Percentiles rank a stretch among this genome's conserved stretches.
Conservation (phyloP, 30 jellyfish, hydroid and myxozoan species). For the Chrysaora quinquecirrha region DNA sequence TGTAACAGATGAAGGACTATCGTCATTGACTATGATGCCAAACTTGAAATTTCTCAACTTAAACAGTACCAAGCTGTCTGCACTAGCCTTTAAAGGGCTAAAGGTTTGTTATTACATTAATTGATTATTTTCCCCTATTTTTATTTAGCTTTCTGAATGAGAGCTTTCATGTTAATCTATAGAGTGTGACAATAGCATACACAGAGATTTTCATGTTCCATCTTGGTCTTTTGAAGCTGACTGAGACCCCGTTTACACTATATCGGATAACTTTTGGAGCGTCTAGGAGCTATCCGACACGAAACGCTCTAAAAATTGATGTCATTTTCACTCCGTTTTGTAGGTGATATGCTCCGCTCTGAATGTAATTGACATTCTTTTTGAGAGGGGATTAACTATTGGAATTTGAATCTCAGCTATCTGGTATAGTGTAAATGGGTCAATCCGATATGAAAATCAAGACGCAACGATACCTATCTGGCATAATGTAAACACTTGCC, state of each 20-base stretch:
- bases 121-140: background rate
- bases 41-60: conserved; percentile 66
- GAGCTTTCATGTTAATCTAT: background rate
- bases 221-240: background rate
- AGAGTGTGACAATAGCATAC: too few species aligned
- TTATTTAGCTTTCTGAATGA: background rate
- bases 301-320: too few species aligned
- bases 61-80: conserved; percentile 92
- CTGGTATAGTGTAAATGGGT: too few species aligned
- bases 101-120: conserved; percentile 53
- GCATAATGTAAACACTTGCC: too few species aligned
- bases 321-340: too few species aligned
- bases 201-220: background rate
- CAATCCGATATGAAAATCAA: too few species aligned
- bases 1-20: conserved; percentile 83
- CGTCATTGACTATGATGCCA: conserved; percentile 63
- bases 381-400: too few species aligned
- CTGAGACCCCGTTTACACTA: background rate
- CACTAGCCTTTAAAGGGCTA: conserved; percentile 70
- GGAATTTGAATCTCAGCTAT: too few species aligned
- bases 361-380: too few species aligned
- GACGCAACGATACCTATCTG: too few species aligned
- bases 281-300: background rate
- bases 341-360: too few species aligned
- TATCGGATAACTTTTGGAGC: background rate